Base-by-base conservation (phyloP, 2,113 vertebrate species). In the Xyrauchen texanus region DNA sequence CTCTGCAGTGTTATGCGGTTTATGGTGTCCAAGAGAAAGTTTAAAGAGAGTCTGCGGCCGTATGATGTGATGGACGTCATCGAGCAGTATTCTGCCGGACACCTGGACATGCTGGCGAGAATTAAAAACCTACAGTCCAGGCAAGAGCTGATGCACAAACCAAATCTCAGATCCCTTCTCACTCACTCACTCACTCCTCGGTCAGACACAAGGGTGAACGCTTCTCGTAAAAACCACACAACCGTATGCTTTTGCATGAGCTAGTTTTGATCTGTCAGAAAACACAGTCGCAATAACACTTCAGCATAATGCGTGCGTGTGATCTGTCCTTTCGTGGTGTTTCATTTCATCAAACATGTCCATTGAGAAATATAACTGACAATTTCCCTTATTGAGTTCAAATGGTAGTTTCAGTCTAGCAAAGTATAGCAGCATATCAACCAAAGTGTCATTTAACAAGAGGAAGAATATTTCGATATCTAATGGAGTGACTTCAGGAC, bases 11-110 rank as follows among this genome's bases (percentile, higher is more conserved):
- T 99, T 81, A 99, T 99, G 97, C 90, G 94, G 45, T 99, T 99
- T 84, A 93, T 99, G 82, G 98, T 99, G 79, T 97, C 98, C 75
- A 99, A 99, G 86, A 90, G 97, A 81, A 99, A 99, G 88, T 99
- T 99, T 81, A 99, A 99, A 86, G 98, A 99, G 91, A 99, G 97
- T 81, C 92, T 99, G 8, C 92, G 98, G 34, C 97, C 98, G 0
- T 99, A 99, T 0, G 98, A 99, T 0, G 98, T 99, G 61, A 99
- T 99, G 98, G 98, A 99, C 0, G 98, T 99, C 82, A 99, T 99
- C 0, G 98, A 99, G 78, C 98, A 99, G 87, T 99, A 99, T 44
- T 99, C 97, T 0, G 98, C 98, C 0, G 98, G 98, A 62, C 98
- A 99, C 86, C 88, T 99, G 89, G 98, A 99, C 90, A 99, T 99